Evolutionary conservation across 2,888 invertebrate genomes (phyloP), one percentile per base, ranked within the genome.

Genomic region (Darwinula stevensoni): DNA sequence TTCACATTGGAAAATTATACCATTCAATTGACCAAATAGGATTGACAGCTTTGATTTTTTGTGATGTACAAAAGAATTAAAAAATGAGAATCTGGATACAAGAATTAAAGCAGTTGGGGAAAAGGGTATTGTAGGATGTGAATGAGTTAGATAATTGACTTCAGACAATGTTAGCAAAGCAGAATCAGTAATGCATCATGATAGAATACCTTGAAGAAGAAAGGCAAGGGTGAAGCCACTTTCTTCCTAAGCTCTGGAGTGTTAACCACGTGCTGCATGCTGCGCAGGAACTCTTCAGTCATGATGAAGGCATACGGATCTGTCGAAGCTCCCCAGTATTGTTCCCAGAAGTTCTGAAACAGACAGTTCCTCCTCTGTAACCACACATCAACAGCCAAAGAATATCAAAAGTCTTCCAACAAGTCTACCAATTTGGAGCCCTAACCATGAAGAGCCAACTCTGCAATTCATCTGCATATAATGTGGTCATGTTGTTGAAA

Each of bases 181-280:
- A n/a, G n/a, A n/a, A n/a, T n/a, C n/a, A n/a, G n/a, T n/a, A 27
- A 5, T n/a, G 9, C 6, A 14, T 14, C 15, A 4, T 9, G n/a
- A 6, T 11, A 32, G 42, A 44, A 44, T 52, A 73, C 74, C 62
- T 68, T 71, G 46, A 76, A 76, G 40, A 78, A 51, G 47, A 66
- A 76, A 0, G 75, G 75, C 42, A 78, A 54, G 56, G 75, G 75
- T 41, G 63, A 56, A 41, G 73, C 69, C 4, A 67, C 68, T 46
- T 65, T 67, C 47, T 65, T 67, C 47, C 67, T 67, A 33, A 73
- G 54, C 28, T 64, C 55, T 44, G 64, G 63, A 44, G 76, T 74
- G 41, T 70, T 72, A 26, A 76, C 54, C 31, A 73, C 68, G 48
- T 73, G 74, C 39, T 70, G 66, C 67, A 78, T 71, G 47, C 74